Evolutionary conservation across 2,888 invertebrate species (phyloP).

Genomic region (Trypoxylon attenuatum): DNA sequence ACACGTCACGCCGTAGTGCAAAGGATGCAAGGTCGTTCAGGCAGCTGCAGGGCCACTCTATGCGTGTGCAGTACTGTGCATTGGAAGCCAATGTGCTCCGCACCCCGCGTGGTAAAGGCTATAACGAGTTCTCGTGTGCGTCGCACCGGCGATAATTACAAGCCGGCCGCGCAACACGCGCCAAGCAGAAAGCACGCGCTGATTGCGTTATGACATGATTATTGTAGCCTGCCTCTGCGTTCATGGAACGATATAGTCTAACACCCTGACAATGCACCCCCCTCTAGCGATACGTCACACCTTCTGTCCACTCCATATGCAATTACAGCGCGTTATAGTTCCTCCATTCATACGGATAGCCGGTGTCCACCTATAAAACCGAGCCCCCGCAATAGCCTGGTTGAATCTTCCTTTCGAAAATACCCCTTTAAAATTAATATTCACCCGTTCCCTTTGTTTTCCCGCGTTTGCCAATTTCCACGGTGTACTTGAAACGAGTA

Average conservation of each 20-base stretch:
- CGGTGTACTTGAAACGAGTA: too few relatives aligned
- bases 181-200: constrained; percentile 55
- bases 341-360: constrained; percentile 21
- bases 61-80: constrained; percentile 18
- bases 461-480: too few relatives aligned
- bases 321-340: constrained; percentile 52
- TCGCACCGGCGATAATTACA: constrained; percentile 51
- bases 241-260: constrained; percentile 45
- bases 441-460: too few relatives aligned
- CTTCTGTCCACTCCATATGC: constrained; percentile 66
- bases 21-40: constrained; percentile 43
- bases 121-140: constrained; percentile 52
- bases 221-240: constrained; percentile 44
- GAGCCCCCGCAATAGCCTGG: background rate
- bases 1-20: constrained; percentile 34
- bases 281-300: constrained; percentile 68
- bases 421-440: too few relatives aligned
- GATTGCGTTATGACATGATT: constrained; percentile 65
- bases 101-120: constrained; percentile 45
- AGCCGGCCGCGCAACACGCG: constrained; percentile 42
- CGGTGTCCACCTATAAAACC: constrained; percentile 1
- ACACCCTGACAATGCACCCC: constrained; percentile 65
- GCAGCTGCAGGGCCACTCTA: constrained; percentile 47
- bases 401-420: background rate
- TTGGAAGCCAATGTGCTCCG: constrained; percentile 48